A percentile compares a stretch with the other conserved stretches of the same genome.
phyloP scores from a whole-genome alignment of 2,797 vertebrate genomes.

The Acanthornis magna region DNA sequence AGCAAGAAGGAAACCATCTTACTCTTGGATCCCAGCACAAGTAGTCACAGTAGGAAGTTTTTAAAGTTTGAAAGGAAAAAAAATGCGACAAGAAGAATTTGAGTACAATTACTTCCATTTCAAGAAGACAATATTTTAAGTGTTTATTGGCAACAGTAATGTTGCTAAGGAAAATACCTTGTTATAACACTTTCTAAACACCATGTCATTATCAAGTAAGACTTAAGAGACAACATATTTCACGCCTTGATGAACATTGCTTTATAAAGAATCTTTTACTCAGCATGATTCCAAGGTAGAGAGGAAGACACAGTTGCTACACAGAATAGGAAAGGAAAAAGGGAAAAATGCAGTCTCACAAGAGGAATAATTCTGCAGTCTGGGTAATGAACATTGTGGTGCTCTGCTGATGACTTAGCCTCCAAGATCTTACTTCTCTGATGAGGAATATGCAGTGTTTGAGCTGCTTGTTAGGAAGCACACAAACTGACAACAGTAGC shows the following conservation, averaged over 20 bases:
- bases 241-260: not conserved
- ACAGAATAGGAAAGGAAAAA: not conserved
- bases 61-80: not conserved
- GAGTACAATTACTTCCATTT: not conserved
- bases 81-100: not conserved
- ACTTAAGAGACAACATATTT: not conserved
- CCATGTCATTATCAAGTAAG: not conserved
- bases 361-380: not conserved
- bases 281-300: not conserved
- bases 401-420: not conserved
- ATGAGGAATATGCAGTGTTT: not conserved
- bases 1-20: not conserved
- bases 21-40: not conserved
- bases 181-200: not conserved
- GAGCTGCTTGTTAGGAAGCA: not conserved
- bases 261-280: not conserved
- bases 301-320: not conserved
- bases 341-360: not conserved
- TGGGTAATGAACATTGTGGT: not conserved
- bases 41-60: not conserved
- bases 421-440: not conserved
- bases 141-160: not conserved
- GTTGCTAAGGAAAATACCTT: not conserved
- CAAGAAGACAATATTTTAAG: not conserved
- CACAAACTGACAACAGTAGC: not conserved